Conservation (phyloP, 1,140 invertebrate genomes). For the Aphelenchoides fujianensis region DNA sequence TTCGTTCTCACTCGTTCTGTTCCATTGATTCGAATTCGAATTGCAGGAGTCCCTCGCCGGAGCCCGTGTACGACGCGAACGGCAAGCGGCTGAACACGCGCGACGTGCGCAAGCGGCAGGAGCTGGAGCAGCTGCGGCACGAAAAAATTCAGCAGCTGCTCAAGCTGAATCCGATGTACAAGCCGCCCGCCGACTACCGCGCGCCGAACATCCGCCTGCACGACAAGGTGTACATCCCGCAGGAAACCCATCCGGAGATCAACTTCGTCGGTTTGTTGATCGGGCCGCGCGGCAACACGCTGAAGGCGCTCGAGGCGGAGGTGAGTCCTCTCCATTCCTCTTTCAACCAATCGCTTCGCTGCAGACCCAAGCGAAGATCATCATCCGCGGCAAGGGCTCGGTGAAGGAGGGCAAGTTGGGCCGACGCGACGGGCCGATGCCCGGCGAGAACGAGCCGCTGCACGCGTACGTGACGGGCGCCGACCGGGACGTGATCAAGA, state of each 20-base stretch:
- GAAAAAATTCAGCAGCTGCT: conserved; percentile 85
- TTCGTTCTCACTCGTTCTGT: too few relatives aligned
- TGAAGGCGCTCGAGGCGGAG: conserved; percentile 76
- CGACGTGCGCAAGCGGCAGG: conserved; percentile 90
- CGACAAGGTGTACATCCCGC: conserved; percentile 98
- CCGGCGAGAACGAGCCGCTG: conserved; percentile 96
- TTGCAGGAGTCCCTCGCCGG: conserved; percentile 95
- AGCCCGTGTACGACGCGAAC: conserved; percentile 98
- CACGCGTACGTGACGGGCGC: conserved; percentile 98
- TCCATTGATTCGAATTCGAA: too few relatives aligned
- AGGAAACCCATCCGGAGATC: conserved; percentile 98
- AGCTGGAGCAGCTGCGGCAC: conserved; percentile 92
- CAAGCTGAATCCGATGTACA: conserved; percentile 90
- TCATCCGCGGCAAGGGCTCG: conserved; percentile 97
- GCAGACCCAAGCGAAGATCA: conserved; percentile 96
- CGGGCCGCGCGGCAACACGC: conserved; percentile 96
- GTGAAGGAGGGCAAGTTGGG: conserved; percentile 99
- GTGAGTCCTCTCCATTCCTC: too few relatives aligned
- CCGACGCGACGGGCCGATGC: conserved; percentile 92
- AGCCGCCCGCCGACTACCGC: conserved; percentile 98
- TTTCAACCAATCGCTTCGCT: conserved; percentile 43
- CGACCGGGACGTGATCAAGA: conserved; percentile 91
- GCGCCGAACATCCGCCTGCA: conserved; percentile 89
- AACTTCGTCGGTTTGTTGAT: conserved; percentile 99
- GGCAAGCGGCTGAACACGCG: conserved; percentile 97